These are phyloP conservation scores for Bambusicola thoracicus DNA, from an alignment of 2,113 vertebrate genomes.

Conservation along the genomic window DNA sequence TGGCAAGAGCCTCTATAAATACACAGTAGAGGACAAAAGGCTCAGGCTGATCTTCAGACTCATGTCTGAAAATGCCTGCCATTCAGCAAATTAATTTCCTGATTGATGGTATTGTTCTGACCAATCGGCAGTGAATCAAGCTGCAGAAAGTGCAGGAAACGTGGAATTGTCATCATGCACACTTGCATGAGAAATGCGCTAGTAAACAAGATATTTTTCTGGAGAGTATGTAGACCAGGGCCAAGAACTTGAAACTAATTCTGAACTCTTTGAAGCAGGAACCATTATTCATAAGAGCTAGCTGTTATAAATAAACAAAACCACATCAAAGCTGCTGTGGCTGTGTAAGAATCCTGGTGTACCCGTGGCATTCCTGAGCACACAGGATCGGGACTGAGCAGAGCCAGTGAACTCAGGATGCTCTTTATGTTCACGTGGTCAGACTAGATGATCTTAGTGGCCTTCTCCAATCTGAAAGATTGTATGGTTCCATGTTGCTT, in stretches of 20 bases:
- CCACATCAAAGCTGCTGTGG: slow-evolving; percentile 49
- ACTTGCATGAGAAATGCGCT: not conserved
- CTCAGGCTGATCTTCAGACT: not conserved
- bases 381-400: not conserved
- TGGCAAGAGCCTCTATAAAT: slow-evolving; percentile 57
- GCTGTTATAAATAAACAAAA: slow-evolving; percentile 65
- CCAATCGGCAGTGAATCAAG: not conserved
- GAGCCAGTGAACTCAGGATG: not conserved
- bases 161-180: not conserved
- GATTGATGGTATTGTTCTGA: not conserved
- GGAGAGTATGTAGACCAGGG: not conserved
- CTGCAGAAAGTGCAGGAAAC: not conserved
- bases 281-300: slow-evolving; percentile 37
- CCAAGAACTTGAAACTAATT: not conserved
- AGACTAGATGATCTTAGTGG: too few species aligned
- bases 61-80: not conserved
- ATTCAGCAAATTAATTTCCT: not conserved
- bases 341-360: slow-evolving; percentile 48
- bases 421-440: not conserved
- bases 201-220: not conserved
- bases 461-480: too few species aligned
- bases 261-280: slow-evolving; percentile 38
- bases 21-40: slow-evolving; percentile 38
- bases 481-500: not conserved
- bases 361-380: slow-evolving; percentile 14